Evolutionary conservation across 2,888 invertebrate genomes (phyloP).

Genomic region (Scaeva pyrastri): DNA sequence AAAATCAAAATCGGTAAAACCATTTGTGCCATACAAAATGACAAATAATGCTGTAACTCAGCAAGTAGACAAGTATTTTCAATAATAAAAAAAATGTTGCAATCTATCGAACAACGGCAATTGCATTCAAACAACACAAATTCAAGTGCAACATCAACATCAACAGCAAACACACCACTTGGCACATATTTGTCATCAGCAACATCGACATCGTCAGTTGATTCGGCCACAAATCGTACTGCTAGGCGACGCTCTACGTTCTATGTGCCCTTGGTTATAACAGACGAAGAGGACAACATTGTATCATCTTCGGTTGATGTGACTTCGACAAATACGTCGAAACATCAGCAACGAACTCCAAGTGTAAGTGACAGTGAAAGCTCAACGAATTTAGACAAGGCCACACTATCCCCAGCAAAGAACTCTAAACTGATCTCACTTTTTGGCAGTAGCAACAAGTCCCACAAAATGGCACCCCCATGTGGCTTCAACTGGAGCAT

Average conservation of each 20-base stretch:
- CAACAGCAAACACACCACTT: slow-evolving; percentile 64
- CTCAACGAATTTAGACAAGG: slow-evolving; percentile 34
- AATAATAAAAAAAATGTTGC: slow-evolving; percentile 78
- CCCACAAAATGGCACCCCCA: slow-evolving; percentile 80
- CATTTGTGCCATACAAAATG: slow-evolving; percentile 58
- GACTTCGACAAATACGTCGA: slow-evolving; percentile 49
- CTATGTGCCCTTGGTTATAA: slow-evolving; percentile 87
- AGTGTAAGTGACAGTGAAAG: slow-evolving; percentile 62
- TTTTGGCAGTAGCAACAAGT: slow-evolving; percentile 61
- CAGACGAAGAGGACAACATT: slow-evolving; percentile 78
- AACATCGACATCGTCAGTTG: slow-evolving; percentile 77
- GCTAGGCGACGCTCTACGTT: slow-evolving; percentile 89
- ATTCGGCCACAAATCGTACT: slow-evolving; percentile 84
- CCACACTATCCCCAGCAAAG: slow-evolving; percentile 73
- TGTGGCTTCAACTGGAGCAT: slow-evolving; percentile 84
- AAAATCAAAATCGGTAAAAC: slow-evolving; percentile 11
- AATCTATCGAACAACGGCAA: slow-evolving; percentile 78
- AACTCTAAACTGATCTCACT: slow-evolving; percentile 65
- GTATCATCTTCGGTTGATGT: slow-evolving; percentile 19
- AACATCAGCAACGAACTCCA: slow-evolving; percentile 34
- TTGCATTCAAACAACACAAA: slow-evolving; percentile 60
- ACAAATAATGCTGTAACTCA: slow-evolving; percentile 46
- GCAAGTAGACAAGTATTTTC: slow-evolving; percentile 16
- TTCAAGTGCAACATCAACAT: slow-evolving; percentile 71
- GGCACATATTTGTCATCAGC: slow-evolving; percentile 62